Conservation (phyloP, 2,888 invertebrate species). For the Meloe dianella region DNA sequence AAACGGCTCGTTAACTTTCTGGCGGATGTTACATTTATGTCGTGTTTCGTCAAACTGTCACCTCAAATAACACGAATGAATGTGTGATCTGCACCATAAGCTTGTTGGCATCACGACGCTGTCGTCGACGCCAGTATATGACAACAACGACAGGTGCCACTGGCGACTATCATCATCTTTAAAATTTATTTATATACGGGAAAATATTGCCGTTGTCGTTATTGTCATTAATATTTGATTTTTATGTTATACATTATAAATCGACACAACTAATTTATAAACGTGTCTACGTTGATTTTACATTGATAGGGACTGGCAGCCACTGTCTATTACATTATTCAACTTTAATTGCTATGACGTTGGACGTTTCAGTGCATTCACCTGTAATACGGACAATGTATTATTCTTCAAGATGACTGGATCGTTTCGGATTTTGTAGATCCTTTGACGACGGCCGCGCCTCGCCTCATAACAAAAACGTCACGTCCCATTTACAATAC, state of each 20-base stretch:
- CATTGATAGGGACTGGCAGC: constrained; percentile 41
- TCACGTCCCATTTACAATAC: constrained; percentile 24
- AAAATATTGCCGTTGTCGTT: constrained; percentile 28
- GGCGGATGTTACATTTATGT: constrained; percentile 25
- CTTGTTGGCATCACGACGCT: constrained; percentile 40
- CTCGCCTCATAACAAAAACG: constrained; percentile 29
- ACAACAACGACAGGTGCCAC: constrained; percentile 41
- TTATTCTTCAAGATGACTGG: constrained; percentile 33
- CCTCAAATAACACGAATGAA: constrained; percentile 30
- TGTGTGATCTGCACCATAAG: constrained; percentile 42
- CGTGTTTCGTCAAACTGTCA: constrained; percentile 32
- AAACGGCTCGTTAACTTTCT: constrained; percentile 32
- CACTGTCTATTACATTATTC: constrained; percentile 44
- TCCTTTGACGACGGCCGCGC: constrained; percentile 30
- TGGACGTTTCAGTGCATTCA: constrained; percentile 42
- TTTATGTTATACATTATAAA: constrained; percentile 29
- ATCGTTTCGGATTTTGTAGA: constrained; percentile 28
- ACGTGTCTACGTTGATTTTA: constrained; percentile 33
- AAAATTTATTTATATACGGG: not conserved
- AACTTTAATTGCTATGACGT: constrained; percentile 44
- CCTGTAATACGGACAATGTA: constrained; percentile 36
- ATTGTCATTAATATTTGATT: constrained; percentile 39
- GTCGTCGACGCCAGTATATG: constrained; percentile 30
- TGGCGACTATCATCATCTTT: constrained; percentile 8
- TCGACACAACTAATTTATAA: constrained; percentile 41